Conservation (phyloP, 2,888 invertebrate genomes). For the Polyploca ridens region DNA sequence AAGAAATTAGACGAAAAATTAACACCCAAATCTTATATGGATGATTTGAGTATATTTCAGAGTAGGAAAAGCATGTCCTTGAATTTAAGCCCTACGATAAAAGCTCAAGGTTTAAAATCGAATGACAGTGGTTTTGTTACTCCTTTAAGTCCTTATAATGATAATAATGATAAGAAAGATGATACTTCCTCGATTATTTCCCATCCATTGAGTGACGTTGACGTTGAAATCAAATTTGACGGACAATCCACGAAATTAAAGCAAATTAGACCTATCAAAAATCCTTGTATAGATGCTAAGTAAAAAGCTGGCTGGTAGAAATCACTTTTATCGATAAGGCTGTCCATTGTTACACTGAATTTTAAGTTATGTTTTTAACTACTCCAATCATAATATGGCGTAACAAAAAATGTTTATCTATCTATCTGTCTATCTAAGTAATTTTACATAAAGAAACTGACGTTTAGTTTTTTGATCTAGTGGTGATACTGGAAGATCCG, state of each 20-base stretch:
- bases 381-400: no score
- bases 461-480: background rate
- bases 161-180: constrained; percentile 68
- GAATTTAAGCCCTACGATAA: constrained; percentile 58
- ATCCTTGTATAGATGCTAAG: constrained; percentile 17
- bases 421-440: no score
- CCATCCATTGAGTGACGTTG: constrained; percentile 91
- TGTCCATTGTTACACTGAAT: no score
- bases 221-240: constrained; percentile 92
- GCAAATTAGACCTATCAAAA: constrained; percentile 85
- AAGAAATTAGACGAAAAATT: constrained; percentile 64
- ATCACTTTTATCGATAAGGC: no score
- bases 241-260: constrained; percentile 91
- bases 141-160: constrained; percentile 83
- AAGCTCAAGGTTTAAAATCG: constrained; percentile 36
- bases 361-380: no score
- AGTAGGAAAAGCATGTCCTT: constrained; percentile 69
- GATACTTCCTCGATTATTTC: constrained; percentile 74
- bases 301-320: background rate
- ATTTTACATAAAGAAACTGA: no score
- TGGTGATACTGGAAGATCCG: background rate
- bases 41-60: constrained; percentile 65
- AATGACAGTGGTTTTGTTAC: constrained; percentile 87
- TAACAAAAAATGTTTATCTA: no score
- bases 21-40: constrained; percentile 56